Evolutionary conservation across 2,797 vertebrate species (phyloP).

Genomic region (Erethizon dorsatum): DNA sequence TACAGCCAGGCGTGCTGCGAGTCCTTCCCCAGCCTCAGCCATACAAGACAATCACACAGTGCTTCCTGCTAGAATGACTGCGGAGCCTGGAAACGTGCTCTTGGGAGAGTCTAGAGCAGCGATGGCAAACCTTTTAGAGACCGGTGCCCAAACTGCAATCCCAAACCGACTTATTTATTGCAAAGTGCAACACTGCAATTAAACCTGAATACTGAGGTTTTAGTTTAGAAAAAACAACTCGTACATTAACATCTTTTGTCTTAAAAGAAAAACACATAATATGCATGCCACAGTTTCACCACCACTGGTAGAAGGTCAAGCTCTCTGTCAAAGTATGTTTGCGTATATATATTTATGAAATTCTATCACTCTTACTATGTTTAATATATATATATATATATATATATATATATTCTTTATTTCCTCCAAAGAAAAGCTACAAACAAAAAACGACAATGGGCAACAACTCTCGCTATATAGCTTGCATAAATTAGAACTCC

Average conservation of each 20-base stretch:
- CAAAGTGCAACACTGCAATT: neutral
- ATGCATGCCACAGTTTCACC: neutral
- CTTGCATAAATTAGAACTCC: conserved; percentile 76
- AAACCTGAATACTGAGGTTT: neutral
- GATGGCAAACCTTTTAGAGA: neutral
- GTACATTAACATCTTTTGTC: neutral
- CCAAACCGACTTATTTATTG: neutral
- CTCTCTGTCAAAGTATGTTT: neutral
- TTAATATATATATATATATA: neutral
- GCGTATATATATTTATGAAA: neutral
- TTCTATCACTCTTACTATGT: neutral
- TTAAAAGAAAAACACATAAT: neutral
- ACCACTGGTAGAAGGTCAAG: neutral
- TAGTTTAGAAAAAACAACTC: neutral
- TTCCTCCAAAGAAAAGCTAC: neutral
- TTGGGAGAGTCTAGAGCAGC: neutral
- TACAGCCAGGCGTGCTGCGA: conserved; percentile 36
- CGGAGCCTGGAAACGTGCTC: neutral
- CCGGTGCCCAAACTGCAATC: neutral
- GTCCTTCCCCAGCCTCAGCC: neutral
- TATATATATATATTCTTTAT: neutral
- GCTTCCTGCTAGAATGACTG: neutral
- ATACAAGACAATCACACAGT: neutral
- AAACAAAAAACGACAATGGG: conserved; percentile 47
- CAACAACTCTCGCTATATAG: conserved; percentile 64